A percentile compares a stretch with the other conserved stretches of the same genome.
Evolutionary conservation across 2,797 vertebrate genomes (phyloP).

Genomic region (Centropyge bicolor): DNA sequence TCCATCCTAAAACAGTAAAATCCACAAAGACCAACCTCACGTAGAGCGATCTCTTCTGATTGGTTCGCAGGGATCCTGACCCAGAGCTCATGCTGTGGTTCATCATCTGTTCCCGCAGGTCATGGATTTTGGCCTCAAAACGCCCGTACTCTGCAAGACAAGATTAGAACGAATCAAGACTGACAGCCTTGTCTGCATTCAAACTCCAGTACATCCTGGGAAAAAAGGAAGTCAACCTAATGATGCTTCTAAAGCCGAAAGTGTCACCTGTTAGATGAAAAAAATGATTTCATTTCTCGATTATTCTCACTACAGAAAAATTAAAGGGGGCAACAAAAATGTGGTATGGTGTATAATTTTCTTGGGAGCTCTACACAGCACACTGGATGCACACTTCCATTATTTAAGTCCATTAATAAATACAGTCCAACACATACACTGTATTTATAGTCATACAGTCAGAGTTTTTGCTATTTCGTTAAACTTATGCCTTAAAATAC

Average conservation of each 20-base stretch:
- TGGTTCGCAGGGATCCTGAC: slow-evolving; percentile 96
- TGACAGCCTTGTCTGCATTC: slow-evolving; percentile 26
- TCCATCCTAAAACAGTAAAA: slow-evolving; percentile 17
- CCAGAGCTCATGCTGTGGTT: slow-evolving; percentile 99
- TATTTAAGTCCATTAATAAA: not conserved
- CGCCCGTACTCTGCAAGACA: slow-evolving; percentile 92
- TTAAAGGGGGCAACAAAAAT: not conserved
- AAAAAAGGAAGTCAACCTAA: slow-evolving; percentile 11
- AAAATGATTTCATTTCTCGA: not conserved
- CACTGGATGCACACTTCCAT: not conserved
- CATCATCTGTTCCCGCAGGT: slow-evolving; percentile 99
- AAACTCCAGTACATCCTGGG: slow-evolving; percentile 13
- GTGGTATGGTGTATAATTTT: not conserved
- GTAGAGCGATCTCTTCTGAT: slow-evolving; percentile 97
- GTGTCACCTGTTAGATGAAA: not conserved
- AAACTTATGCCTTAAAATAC: not conserved
- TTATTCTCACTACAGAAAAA: not conserved
- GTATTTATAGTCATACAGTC: not conserved
- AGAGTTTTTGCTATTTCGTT: not conserved
- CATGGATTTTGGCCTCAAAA: slow-evolving; percentile 99
- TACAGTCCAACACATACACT: not conserved
- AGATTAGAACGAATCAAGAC: slow-evolving; percentile 34
- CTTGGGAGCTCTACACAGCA: not conserved
- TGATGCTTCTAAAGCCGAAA: slow-evolving; percentile 13
- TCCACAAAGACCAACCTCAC: slow-evolving; percentile 89